Evolutionary conservation across 2,888 invertebrate genomes (phyloP).

Genomic region (Yponomeuta plumbellus): DNA sequence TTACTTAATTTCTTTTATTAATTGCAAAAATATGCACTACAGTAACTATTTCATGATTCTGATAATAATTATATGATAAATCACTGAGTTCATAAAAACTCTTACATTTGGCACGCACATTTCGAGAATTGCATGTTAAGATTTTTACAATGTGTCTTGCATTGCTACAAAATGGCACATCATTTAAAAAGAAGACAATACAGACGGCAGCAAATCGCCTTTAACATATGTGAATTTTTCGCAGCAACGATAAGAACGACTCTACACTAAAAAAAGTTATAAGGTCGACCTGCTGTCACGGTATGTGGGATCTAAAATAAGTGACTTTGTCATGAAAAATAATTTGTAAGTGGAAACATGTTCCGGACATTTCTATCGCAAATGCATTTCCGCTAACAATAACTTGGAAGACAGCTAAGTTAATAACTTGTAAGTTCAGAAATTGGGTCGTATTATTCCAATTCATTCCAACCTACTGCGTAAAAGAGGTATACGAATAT

Average conservation of each 20-base stretch:
- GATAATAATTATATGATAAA: no score
- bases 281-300: no score
- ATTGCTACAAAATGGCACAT: constrained; percentile 32
- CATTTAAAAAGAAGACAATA: neutral
- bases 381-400: neutral
- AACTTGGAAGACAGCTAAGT: neutral
- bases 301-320: no score
- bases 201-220: no score
- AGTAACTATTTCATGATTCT: constrained; percentile 19
- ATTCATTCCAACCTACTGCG: no score
- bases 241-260: no score
- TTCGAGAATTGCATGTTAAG: constrained; percentile 18
- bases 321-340: neutral
- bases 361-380: neutral
- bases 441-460: neutral
- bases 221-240: neutral
- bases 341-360: neutral
- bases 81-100: neutral
- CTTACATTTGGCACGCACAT: constrained; percentile 44
- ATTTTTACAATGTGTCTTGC: constrained; percentile 10
- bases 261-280: no score
- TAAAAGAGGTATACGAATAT: no score
- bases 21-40: neutral
- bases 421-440: neutral
- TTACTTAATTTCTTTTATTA: neutral